These are phyloP conservation scores for Urophycis tenuis DNA, from an alignment of 2,797 vertebrate genomes.

Conservation along the genomic window DNA sequence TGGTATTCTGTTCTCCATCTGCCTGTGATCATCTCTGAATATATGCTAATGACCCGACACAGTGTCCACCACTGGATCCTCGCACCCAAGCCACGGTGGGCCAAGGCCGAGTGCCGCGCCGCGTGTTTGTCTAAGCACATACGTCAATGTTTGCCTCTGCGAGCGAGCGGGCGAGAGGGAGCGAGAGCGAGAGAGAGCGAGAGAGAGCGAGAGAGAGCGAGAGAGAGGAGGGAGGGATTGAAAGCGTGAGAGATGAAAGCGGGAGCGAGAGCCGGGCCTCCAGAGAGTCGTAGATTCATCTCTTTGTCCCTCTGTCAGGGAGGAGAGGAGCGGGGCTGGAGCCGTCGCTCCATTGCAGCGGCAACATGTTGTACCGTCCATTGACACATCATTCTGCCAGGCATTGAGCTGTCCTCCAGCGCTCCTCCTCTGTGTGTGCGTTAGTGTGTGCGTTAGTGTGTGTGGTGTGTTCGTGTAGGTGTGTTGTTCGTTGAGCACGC, in stretches of 20 bases:
- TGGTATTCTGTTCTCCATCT: background rate
- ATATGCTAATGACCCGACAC: background rate
- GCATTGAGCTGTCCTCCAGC: slow-evolving; percentile 62
- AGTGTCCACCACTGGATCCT: slow-evolving; percentile 16
- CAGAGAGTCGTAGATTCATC: slow-evolving; percentile 60
- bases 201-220: slow-evolving; percentile 46
- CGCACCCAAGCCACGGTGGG: slow-evolving; percentile 37
- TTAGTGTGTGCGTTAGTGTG: slow-evolving; percentile 25
- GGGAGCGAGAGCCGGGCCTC: slow-evolving; percentile 50
- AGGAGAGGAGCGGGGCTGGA: slow-evolving; percentile 56
- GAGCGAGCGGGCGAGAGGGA: slow-evolving; percentile 43
- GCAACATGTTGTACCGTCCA: slow-evolving; percentile 67
- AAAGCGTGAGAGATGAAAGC: slow-evolving; percentile 49
- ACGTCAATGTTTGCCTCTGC: slow-evolving; percentile 51
- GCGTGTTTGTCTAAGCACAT: slow-evolving; percentile 38
- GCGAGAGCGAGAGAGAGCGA: slow-evolving; percentile 44
- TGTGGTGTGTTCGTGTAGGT: slow-evolving; percentile 17
- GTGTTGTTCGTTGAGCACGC: slow-evolving; percentile 1
- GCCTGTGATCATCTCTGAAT: background rate
- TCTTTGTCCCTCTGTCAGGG: slow-evolving; percentile 73
- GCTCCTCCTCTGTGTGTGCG: slow-evolving; percentile 32
- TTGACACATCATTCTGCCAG: slow-evolving; percentile 65
- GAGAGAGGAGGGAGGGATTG: slow-evolving; percentile 11
- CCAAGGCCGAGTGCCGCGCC: slow-evolving; percentile 43
- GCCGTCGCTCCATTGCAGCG: slow-evolving; percentile 53